Conservation (phyloP, 2,797 vertebrate species). For the Ciconia nigra region DNA sequence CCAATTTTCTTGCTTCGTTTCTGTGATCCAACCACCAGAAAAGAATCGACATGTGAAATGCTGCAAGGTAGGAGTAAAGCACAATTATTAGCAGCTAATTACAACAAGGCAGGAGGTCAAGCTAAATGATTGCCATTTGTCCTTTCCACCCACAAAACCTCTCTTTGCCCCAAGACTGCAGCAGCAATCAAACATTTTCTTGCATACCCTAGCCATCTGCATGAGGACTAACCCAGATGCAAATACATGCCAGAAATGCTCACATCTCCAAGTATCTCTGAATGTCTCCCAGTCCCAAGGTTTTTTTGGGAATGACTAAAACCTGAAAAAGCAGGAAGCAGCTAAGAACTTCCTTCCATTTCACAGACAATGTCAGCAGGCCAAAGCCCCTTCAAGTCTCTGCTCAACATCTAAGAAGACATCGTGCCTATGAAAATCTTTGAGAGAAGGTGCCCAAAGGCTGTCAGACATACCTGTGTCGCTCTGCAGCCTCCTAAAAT, state of each 20-base stretch:
- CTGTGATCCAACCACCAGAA: not conserved
- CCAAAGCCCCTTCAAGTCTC: not conserved
- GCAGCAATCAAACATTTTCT: not conserved
- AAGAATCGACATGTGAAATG: not conserved
- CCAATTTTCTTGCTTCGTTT: not conserved
- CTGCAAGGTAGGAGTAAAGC: not conserved
- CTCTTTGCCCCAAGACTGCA: not conserved
- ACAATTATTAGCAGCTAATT: not conserved
- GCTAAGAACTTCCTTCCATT: not conserved
- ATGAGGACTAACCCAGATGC: not conserved
- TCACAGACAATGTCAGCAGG: rapidly evolving
- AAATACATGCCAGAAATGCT: not conserved
- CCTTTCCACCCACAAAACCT: not conserved
- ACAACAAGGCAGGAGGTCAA: not conserved
- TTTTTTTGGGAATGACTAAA: not conserved
- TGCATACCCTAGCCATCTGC: too few species aligned
- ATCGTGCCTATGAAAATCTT: not conserved
- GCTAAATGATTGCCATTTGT: not conserved
- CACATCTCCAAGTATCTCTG: not conserved
- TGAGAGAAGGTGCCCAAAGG: not conserved
- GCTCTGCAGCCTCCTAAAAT: rapidly evolving
- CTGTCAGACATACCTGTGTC: not conserved
- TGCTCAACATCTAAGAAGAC: not conserved
- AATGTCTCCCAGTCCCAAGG: not conserved
- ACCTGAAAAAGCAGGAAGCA: not conserved